These are phyloP conservation scores for Eurois occulta DNA, from an alignment of 2,888 invertebrate genomes.

Conservation along the genomic window DNA sequence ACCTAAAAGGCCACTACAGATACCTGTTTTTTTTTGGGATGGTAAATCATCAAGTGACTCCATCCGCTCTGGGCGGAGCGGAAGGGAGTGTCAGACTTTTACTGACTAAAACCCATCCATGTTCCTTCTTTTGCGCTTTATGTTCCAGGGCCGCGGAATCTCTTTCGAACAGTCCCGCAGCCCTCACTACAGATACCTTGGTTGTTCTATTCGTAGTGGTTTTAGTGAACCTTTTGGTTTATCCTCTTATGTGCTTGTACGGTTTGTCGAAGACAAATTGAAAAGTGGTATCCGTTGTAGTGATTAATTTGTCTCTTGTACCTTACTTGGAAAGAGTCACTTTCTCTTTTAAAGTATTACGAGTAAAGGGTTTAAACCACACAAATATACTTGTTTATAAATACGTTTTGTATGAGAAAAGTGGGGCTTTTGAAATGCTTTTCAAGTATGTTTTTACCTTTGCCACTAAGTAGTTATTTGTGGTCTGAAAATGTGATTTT, in stretches of 20 bases:
- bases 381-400: neutral
- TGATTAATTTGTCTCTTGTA: constrained; percentile 43
- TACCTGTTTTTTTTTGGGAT: no score
- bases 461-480: neutral
- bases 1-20: no score
- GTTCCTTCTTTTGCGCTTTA: no score
- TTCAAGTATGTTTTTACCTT: neutral
- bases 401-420: neutral
- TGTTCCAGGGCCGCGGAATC: no score
- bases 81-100: no score
- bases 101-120: no score
- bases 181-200: no score
- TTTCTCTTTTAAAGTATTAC: constrained; percentile 22
- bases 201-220: no score
- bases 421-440: neutral
- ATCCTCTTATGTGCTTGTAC: neutral
- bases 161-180: no score
- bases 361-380: neutral
- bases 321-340: neutral
- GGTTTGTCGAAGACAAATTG: constrained; percentile 56
- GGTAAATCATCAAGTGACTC: no score
- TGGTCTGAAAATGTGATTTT: neutral
- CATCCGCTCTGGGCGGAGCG: no score
- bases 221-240: constrained; percentile 25
- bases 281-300: constrained; percentile 37